Evolutionary conservation across 37 sponge, comb jelly and placozoan genomes (phyloP), one percentile per base, ranked within the genome.

Genomic region (Beroe ovata): DNA sequence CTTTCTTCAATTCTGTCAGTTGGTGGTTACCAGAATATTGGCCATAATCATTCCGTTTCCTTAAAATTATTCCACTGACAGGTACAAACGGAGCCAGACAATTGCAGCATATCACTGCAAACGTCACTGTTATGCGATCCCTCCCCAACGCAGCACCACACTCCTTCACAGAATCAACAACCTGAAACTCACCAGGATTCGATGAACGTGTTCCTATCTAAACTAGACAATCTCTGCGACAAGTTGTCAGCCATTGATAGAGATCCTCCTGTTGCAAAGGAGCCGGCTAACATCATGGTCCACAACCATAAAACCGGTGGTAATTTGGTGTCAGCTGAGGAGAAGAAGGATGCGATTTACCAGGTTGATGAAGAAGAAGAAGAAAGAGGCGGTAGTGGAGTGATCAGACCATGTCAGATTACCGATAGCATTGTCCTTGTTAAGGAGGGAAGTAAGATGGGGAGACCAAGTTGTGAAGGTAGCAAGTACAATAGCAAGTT

Each of bases 221-320:
- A 77, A 20, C 84, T 77, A 2, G 84, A 77, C 54, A 21, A 23
- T 23, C 23, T 77, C 4, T 77, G 84, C 41, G 84, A 77, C 54
- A 77, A 77, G 28, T 77, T 77, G 47, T 77, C 84, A 4, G 47
- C 84, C n/a, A n/a, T 77, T 8, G 84, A 77, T 14, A 30, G 54
- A 40, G 28, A 77, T 3, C 84, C 84, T 14, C 36, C 47, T 1
- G 8, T 8, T 1, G 35, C 36, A 21, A 77, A 16, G 1, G 69
- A 66, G 18, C 84, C 84, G 39, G 63, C 22, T 20, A 62, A 23
- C 6, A 29, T 42, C 28, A 8, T 42, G n/a, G 42, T 42, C n/a
- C 54, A 77, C 28, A 42, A 42, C 38, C 84, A 77, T 29, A 66
- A 66, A 37, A 66, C 32, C 2, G 69, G 34, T 34, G 84, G 84